These are phyloP conservation scores for Nibea albiflora DNA, from an alignment of 2,113 vertebrate species.

Conservation along the genomic window DNA sequence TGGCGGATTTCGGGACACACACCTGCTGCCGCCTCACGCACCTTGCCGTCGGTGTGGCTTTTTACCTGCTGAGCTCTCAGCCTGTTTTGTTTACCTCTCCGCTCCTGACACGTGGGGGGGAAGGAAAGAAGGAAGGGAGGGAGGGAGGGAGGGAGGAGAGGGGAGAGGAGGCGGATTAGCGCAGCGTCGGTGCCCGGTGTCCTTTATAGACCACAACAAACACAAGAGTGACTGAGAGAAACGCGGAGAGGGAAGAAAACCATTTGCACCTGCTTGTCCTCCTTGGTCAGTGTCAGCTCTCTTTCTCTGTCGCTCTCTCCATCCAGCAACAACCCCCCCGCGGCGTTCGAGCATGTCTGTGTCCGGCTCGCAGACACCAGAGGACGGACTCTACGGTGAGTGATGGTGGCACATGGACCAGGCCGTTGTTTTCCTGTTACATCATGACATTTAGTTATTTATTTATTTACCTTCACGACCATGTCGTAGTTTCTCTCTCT, in stretches of 20 bases:
- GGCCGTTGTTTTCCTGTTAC: not conserved
- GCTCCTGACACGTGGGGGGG: conserved; percentile 64
- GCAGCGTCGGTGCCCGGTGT: conserved; percentile 52
- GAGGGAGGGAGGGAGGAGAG: not conserved
- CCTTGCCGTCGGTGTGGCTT: not conserved
- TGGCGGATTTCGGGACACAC: not conserved
- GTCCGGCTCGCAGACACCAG: conserved; percentile 76
- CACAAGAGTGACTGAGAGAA: conserved; percentile 39
- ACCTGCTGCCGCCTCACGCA: not conserved
- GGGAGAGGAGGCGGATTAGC: conserved; percentile 63
- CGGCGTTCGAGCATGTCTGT: conserved; percentile 66
- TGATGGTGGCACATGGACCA: conserved; percentile 11
- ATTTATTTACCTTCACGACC: conserved; percentile 1
- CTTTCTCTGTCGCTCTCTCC: conserved; percentile 37
- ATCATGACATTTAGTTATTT: not conserved
- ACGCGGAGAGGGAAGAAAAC: conserved; percentile 14
- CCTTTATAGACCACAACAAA: conserved; percentile 57
- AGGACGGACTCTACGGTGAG: conserved; percentile 82
- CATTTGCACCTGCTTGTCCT: conserved; percentile 49
- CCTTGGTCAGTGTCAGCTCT: conserved; percentile 47
- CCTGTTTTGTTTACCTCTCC: conserved; percentile 75
- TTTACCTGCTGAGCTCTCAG: conserved; percentile 26
- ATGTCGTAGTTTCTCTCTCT: not conserved
- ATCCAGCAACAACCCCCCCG: not conserved
- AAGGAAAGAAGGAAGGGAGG: not conserved